Percentiles rank a stretch among this genome's conserved stretches.
Conservation (phyloP, 2,113 vertebrate species). For the Apeltes quadracus region DNA sequence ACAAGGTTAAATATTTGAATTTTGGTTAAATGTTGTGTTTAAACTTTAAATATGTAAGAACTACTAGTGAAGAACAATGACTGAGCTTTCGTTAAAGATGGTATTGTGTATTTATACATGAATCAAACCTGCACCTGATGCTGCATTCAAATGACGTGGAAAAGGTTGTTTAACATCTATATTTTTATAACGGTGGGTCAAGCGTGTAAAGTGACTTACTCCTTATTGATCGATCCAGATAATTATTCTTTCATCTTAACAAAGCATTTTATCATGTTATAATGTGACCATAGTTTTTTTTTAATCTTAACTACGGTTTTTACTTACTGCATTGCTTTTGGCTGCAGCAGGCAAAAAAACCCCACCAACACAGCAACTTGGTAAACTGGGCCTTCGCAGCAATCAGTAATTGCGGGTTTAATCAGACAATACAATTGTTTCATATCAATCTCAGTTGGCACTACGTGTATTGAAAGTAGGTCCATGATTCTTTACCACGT, state of each 20-base stretch:
- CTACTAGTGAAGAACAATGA: background rate
- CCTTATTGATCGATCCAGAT: background rate
- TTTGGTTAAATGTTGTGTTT: background rate
- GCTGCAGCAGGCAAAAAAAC: background rate
- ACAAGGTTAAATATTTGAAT: background rate
- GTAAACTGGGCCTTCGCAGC: no score
- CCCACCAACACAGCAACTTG: background rate
- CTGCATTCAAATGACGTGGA: slow-evolving; percentile 2
- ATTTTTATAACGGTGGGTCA: background rate
- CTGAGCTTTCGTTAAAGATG: background rate
- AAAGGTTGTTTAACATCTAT: background rate
- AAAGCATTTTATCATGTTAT: background rate
- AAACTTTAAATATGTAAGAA: background rate
- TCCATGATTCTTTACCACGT: background rate
- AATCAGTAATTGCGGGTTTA: background rate
- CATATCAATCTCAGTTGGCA: background rate
- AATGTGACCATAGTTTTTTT: background rate
- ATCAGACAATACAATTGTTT: background rate
- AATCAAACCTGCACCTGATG: slow-evolving; percentile 8
- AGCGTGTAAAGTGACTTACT: background rate
- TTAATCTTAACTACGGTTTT: background rate
- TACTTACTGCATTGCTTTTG: background rate
- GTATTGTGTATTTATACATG: slow-evolving; percentile 20
- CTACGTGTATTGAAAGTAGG: background rate
- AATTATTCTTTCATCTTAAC: background rate